Conservation (phyloP, 2,113 vertebrate species). For the Corythornis cristatus region DNA sequence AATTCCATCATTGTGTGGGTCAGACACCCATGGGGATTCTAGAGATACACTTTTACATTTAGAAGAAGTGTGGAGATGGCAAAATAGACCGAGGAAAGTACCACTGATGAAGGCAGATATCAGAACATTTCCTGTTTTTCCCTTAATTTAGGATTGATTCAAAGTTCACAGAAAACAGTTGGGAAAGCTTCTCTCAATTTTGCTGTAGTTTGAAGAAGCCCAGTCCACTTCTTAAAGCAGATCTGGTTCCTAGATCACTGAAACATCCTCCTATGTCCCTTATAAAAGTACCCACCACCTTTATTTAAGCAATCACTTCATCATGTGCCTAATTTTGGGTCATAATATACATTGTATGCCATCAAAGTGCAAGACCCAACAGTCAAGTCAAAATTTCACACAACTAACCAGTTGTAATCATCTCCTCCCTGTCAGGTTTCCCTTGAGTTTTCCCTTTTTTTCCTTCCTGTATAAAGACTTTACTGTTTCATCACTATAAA, state of each 20-base stretch:
- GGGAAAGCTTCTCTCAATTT: neutral
- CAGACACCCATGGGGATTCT: neutral
- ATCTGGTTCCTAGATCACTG: neutral
- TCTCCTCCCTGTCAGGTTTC: neutral
- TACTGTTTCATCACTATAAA: neutral
- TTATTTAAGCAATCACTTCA: neutral
- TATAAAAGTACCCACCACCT: neutral
- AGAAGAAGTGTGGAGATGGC: neutral
- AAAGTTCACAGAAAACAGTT: neutral
- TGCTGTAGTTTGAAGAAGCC: neutral
- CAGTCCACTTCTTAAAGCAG: neutral
- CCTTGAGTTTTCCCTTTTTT: neutral
- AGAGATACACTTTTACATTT: neutral
- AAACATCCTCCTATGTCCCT: neutral
- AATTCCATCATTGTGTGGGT: neutral
- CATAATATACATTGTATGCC: neutral
- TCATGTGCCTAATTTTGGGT: neutral
- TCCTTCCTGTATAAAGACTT: neutral
- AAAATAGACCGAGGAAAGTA: neutral
- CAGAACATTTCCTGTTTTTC: neutral
- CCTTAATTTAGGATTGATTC: neutral
- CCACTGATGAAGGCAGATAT: neutral
- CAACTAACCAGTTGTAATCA: neutral
- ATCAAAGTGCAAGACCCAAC: neutral
- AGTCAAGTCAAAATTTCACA: neutral